Conservation (phyloP, 2,888 invertebrate genomes). For the Drosophila birchii region DNA sequence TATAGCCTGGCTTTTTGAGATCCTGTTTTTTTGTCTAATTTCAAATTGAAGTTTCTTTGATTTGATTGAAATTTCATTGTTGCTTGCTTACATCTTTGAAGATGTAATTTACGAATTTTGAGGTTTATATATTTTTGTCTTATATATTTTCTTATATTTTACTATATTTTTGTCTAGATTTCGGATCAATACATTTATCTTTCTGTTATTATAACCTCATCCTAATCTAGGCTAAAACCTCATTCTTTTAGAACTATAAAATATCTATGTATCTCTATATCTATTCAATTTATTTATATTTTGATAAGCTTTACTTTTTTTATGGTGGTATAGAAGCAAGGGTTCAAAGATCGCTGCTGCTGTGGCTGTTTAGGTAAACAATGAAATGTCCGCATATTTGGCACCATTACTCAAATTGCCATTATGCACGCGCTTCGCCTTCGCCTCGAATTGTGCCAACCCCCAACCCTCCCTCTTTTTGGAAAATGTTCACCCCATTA, state of each 20-base stretch:
- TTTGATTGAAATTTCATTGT: background rate
- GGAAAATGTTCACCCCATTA: constrained; percentile 45
- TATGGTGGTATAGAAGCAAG: background rate
- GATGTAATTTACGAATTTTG: background rate
- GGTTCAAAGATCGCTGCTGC: background rate
- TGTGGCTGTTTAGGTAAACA: constrained; percentile 54
- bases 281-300: background rate
- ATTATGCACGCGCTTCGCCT: constrained; percentile 70
- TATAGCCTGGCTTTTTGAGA: background rate
- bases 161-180: background rate
- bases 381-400: constrained; percentile 76
- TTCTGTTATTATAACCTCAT: background rate
- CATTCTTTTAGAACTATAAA: background rate
- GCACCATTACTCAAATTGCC: constrained; percentile 79
- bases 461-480: constrained; percentile 26
- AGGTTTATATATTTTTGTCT: no score
- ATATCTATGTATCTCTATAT: no score
- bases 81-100: background rate
- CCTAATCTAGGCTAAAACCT: fast-evolving
- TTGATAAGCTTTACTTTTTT: background rate
- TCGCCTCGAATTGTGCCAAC: constrained; percentile 58
- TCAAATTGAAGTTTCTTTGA: background rate
- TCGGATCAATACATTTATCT: background rate
- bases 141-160: background rate
- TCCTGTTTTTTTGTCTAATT: constrained; percentile 4